Evolutionary conservation across 1,140 invertebrate genomes (phyloP).

Genomic region (Geopemphigus sp.): DNA sequence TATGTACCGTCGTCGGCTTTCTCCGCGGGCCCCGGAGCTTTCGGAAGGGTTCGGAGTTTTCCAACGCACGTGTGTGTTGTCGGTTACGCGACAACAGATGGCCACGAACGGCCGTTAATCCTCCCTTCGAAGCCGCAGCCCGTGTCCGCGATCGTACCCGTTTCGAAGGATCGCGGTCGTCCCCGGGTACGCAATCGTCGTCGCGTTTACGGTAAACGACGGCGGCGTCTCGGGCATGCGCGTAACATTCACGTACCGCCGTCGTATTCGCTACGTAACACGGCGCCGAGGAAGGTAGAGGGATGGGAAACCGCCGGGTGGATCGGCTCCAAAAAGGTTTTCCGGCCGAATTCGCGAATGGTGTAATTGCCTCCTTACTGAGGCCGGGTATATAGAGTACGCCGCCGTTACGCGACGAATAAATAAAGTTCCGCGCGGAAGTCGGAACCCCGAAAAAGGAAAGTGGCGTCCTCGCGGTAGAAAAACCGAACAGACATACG

Average conservation of each 20-base stretch:
- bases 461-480: too few species aligned
- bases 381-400: too few species aligned
- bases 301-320: too few species aligned
- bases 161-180: constrained; percentile 29
- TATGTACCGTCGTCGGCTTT: neutral
- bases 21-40: neutral
- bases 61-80: neutral
- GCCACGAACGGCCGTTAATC: constrained; percentile 14
- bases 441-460: too few species aligned
- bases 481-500: too few species aligned
- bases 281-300: too few species aligned
- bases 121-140: neutral
- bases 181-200: neutral
- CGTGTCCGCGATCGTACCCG: neutral
- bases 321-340: too few species aligned
- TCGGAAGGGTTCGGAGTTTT: constrained; percentile 9
- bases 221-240: neutral
- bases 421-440: too few species aligned
- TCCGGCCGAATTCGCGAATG: too few species aligned
- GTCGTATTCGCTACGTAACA: neutral
- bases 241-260: neutral
- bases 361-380: too few species aligned
- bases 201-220: neutral
- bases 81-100: constrained; percentile 34
- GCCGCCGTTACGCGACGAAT: too few species aligned